These are phyloP conservation scores for Suillia variegata DNA, from an alignment of 2,888 invertebrate genomes.

Conservation along the genomic window DNA sequence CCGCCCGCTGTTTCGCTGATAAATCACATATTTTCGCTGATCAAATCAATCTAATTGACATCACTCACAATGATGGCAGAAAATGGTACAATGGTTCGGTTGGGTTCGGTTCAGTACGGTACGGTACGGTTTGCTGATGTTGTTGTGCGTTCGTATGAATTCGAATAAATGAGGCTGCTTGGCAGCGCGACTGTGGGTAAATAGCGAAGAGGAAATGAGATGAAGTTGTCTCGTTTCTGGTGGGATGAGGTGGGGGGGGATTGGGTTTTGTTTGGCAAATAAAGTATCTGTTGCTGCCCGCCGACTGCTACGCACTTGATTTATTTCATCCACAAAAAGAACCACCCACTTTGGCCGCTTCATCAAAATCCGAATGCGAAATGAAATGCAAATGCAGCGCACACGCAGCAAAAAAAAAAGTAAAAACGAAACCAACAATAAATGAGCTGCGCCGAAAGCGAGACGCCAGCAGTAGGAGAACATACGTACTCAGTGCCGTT, in stretches of 20 bases:
- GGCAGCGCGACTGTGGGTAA: not conserved
- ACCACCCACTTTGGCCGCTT: constrained; percentile 43
- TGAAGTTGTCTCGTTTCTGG: constrained; percentile 3
- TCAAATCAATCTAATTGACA: constrained; percentile 62
- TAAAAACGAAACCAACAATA: constrained; percentile 5
- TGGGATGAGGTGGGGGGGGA: constrained; percentile 16
- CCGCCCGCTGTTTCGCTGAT: constrained; percentile 46
- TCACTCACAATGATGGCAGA: constrained; percentile 60
- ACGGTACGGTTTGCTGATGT: no score
- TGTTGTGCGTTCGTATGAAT: constrained; percentile 31
- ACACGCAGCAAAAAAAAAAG: constrained; percentile 7
- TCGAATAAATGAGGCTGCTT: constrained; percentile 43
- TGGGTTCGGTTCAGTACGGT: no score
- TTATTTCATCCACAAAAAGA: constrained; percentile 48
- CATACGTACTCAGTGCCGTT: not conserved
- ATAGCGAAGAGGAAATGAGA: not conserved
- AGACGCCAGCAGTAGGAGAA: not conserved
- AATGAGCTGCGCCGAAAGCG: constrained; percentile 10
- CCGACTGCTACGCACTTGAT: constrained; percentile 41
- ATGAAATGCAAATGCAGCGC: constrained; percentile 55
- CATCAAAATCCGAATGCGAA: constrained; percentile 47
- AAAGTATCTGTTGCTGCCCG: constrained; percentile 42
- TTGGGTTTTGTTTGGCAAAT: constrained; percentile 25
- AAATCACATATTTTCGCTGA: constrained; percentile 60
- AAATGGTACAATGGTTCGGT: constrained; percentile 51